Evolutionary conservation across 2,797 vertebrate genomes (phyloP).

Genomic region (Valencia hispanica): DNA sequence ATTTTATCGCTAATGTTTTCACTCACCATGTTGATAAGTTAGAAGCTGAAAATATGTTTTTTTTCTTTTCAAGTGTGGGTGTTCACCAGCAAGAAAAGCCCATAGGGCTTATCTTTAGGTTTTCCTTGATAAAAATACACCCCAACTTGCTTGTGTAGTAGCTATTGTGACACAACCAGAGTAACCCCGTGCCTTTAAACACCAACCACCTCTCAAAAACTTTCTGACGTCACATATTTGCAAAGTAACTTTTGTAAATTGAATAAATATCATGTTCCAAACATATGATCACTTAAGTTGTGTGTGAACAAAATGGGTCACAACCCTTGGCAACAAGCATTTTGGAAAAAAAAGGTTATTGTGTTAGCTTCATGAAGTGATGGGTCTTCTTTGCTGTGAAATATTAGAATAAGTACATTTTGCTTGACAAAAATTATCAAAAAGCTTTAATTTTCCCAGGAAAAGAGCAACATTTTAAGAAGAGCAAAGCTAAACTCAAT

Average conservation of each 20-base stretch:
- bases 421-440: neutral
- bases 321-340: neutral
- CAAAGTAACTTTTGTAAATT: neutral
- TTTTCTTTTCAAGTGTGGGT: conserved; percentile 16
- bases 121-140: conserved; percentile 52
- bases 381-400: neutral
- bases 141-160: conserved; percentile 44
- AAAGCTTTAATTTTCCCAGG: neutral
- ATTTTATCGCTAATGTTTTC: conserved; percentile 32
- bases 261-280: conserved; percentile 12
- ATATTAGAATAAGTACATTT: neutral
- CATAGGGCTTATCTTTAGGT: conserved; percentile 53
- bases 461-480: neutral
- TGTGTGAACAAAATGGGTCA: neutral
- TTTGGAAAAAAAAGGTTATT: neutral
- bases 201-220: conserved; percentile 30
- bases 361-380: neutral
- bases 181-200: too few relatives aligned
- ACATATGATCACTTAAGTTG: conserved; percentile 22
- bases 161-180: conserved; percentile 37
- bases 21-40: conserved; percentile 27
- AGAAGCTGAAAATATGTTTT: conserved; percentile 18
- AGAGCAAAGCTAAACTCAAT: neutral
- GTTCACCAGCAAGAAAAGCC: conserved; percentile 45
- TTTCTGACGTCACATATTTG: conserved; percentile 38